These are phyloP conservation scores for Barbus barbus DNA, from an alignment of 2,113 vertebrate genomes.

Conservation along the genomic window DNA sequence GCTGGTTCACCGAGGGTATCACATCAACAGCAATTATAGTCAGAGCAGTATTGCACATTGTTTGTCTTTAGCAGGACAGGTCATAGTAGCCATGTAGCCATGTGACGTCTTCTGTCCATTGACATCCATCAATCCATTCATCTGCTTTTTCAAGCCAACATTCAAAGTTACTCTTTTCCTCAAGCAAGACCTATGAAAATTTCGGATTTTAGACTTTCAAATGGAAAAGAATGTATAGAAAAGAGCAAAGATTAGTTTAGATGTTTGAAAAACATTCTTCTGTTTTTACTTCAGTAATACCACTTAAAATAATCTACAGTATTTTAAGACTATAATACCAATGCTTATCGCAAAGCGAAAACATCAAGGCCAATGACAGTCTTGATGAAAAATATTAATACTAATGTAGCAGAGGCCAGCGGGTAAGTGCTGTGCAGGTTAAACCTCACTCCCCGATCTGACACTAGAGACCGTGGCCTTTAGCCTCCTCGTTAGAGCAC, in stretches of 20 bases:
- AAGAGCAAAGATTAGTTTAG: not conserved
- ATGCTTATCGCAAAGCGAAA: not conserved
- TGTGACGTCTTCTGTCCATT: not conserved
- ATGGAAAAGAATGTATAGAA: not conserved
- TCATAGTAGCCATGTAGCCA: not conserved
- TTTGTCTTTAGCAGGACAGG: not conserved
- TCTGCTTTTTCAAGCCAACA: no score
- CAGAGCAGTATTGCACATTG: not conserved
- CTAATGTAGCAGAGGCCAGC: no score
- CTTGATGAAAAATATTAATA: constrained; percentile 1
- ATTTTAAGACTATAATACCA: not conserved
- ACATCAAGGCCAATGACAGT: not conserved
- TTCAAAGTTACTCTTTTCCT: no score
- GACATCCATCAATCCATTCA: not conserved
- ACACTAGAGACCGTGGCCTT: no score
- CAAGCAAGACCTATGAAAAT: no score
- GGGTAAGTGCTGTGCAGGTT: no score
- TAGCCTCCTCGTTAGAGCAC: no score
- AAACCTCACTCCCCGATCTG: no score
- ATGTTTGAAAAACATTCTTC: not conserved
- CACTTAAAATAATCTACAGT: not conserved
- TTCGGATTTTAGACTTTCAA: not conserved
- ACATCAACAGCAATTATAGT: not conserved
- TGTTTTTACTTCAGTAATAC: not conserved
- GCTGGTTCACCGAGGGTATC: constrained; percentile 11